Evolutionary conservation across 2,888 invertebrate species (phyloP).

Genomic region (Aleiodes testaceus): DNA sequence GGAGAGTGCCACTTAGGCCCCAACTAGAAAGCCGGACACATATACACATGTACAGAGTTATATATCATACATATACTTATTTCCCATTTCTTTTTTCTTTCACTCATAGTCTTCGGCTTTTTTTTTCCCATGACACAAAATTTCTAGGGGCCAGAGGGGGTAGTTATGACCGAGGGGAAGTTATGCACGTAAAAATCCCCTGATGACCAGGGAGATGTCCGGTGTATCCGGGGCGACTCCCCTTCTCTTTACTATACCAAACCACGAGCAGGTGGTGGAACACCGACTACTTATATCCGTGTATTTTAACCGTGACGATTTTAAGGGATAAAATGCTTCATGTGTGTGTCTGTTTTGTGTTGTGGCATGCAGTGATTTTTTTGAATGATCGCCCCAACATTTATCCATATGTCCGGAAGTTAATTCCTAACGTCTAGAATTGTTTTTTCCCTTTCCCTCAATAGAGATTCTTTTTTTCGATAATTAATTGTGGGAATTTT

Average conservation of each 20-base stretch:
- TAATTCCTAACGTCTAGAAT: conserved; percentile 24
- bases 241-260: conserved; percentile 12
- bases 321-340: conserved; percentile 25
- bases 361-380: conserved; percentile 39
- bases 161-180: conserved; percentile 24
- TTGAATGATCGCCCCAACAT: conserved; percentile 21
- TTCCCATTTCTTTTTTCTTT: conserved; percentile 1
- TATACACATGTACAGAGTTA: conserved; percentile 18
- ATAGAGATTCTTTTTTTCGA: not conserved
- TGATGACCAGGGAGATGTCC: conserved; percentile 46
- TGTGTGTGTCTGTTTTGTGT: conserved; percentile 6
- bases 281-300: conserved; percentile 40
- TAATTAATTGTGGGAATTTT: conserved; percentile 27
- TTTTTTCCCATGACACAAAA: conserved; percentile 40
- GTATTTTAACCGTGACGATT: conserved; percentile 34
- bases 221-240: conserved; percentile 42
- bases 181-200: conserved; percentile 24
- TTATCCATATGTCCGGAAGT: conserved; percentile 42
- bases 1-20: conserved; percentile 33
- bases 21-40: conserved; percentile 22
- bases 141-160: conserved; percentile 12
- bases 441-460: conserved; percentile 6
- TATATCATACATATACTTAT: conserved; percentile 19
- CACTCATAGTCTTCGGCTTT: conserved; percentile 19
- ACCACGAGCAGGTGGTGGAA: conserved; percentile 50